These are phyloP conservation scores for Drosophila lini DNA, from an alignment of 1,140 invertebrate species.

Conservation along the genomic window DNA sequence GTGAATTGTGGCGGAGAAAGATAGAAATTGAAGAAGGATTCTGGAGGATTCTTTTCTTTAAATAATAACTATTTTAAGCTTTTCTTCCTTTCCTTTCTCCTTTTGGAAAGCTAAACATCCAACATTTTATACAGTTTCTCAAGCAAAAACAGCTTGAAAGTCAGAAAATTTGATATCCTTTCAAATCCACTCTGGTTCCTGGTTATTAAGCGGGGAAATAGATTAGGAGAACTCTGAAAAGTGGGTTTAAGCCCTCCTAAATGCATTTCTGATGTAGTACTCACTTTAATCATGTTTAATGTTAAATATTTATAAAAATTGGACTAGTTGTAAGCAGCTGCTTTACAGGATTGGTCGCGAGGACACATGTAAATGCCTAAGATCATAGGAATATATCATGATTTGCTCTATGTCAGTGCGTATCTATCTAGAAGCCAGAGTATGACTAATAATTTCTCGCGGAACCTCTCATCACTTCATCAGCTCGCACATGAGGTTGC, in stretches of 20 bases:
- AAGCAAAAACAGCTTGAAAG: not conserved
- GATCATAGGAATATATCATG: constrained; percentile 65
- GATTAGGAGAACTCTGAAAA: not conserved
- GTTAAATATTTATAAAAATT: constrained; percentile 83
- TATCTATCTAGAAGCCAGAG: constrained; percentile 62
- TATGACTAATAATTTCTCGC: constrained; percentile 48
- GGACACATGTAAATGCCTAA: constrained; percentile 68
- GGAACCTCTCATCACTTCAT: constrained; percentile 65
- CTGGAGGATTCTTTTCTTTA: no score
- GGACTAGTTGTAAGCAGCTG: constrained; percentile 68
- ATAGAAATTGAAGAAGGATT: no score
- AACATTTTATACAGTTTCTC: not conserved
- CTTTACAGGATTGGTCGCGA: constrained; percentile 64
- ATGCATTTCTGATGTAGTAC: constrained; percentile 42
- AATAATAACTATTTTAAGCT: no score
- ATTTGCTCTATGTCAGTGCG: constrained; percentile 43
- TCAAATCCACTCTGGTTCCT: not conserved
- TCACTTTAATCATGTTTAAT: constrained; percentile 65
- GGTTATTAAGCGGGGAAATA: not conserved
- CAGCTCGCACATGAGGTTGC: constrained; percentile 85
- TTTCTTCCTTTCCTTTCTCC: no score
- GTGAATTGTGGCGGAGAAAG: no score
- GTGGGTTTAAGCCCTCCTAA: constrained; percentile 18
- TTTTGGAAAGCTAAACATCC: not conserved
- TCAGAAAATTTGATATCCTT: not conserved